Evolutionary conservation across 1,140 invertebrate genomes (phyloP).

Genomic region (Drosophila sp.): DNA sequence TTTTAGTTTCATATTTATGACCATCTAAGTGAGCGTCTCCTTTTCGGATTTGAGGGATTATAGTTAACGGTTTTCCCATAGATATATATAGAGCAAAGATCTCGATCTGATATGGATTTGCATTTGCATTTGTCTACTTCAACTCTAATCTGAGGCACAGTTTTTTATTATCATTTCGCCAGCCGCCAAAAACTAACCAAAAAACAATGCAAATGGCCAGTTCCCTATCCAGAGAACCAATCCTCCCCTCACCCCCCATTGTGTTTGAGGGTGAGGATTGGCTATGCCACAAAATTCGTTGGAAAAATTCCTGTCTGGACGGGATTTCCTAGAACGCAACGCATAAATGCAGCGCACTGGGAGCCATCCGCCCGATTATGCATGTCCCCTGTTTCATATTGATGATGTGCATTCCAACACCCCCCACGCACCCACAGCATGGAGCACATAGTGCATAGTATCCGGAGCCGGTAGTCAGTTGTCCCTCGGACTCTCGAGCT

Average conservation of each 20-base stretch:
- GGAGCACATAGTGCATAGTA: neutral
- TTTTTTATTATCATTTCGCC: slow-evolving; percentile 32
- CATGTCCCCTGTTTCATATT: slow-evolving; percentile 75
- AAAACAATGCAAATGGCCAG: slow-evolving; percentile 11
- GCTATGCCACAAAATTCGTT: slow-evolving; percentile 34
- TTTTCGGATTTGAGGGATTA: too few species aligned
- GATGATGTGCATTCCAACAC: slow-evolving; percentile 48
- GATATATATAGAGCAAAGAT: too few species aligned
- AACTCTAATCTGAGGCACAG: slow-evolving; percentile 35
- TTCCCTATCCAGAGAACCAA: neutral
- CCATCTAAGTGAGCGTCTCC: neutral
- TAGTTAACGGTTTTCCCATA: too few species aligned
- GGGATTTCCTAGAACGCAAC: slow-evolving; percentile 66
- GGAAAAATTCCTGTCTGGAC: slow-evolving; percentile 72
- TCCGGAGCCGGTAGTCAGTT: neutral
- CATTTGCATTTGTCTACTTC: neutral
- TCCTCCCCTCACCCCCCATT: neutral
- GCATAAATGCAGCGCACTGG: slow-evolving; percentile 69
- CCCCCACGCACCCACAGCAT: neutral
- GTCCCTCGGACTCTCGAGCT: slow-evolving; percentile 24
- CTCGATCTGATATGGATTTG: neutral
- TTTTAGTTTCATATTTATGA: slow-evolving; percentile 14
- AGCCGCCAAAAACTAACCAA: slow-evolving; percentile 25
- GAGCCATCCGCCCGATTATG: slow-evolving; percentile 72
- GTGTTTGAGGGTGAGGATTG: neutral